Conservation (phyloP, 2,797 vertebrate genomes). For the Margarornis squamiger region DNA sequence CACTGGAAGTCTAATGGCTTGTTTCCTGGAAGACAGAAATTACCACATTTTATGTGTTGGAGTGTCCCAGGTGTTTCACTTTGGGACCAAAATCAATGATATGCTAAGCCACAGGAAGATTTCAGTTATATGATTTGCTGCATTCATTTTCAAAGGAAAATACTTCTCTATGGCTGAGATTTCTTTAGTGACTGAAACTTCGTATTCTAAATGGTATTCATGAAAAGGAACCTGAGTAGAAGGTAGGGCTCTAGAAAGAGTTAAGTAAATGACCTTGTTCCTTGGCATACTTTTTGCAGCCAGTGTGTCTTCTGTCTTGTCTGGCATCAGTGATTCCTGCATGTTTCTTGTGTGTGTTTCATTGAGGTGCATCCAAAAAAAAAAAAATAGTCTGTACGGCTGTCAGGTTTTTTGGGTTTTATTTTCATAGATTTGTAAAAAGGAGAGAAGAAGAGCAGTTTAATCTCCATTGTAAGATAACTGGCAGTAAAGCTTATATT, state of each 20-base stretch:
- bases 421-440: neutral
- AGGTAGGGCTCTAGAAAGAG: neutral
- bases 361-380: neutral
- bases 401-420: neutral
- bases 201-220: neutral
- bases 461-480: neutral
- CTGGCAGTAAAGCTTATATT: neutral
- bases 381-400: neutral
- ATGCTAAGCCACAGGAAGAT: neutral
- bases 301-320: neutral
- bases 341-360: neutral
- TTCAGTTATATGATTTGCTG: neutral
- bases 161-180: fast-evolving
- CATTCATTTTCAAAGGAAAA: neutral
- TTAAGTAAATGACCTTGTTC: neutral
- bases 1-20: neutral
- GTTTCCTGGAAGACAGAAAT: neutral
- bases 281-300: neutral
- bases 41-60: neutral
- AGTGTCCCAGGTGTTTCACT: neutral
- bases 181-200: neutral
- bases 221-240: neutral
- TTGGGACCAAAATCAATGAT: neutral
- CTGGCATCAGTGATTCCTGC: neutral
- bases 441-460: neutral